These are phyloP conservation scores for Semicossyphus pulcher DNA, from an alignment of 2,113 vertebrate genomes.

Conservation along the genomic window DNA sequence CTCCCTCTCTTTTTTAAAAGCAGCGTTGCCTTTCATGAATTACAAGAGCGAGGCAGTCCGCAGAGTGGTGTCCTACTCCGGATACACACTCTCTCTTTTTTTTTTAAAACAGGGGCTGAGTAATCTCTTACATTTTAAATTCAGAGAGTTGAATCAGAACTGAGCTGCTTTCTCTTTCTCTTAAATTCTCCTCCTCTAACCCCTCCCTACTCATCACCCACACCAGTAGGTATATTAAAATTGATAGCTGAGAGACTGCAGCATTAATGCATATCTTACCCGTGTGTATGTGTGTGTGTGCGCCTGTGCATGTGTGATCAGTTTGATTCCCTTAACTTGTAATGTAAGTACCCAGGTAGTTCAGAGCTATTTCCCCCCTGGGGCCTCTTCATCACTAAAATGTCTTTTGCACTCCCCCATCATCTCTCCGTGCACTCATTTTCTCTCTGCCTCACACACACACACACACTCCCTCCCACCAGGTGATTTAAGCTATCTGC, in stretches of 20 bases:
- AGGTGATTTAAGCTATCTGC: slow-evolving; percentile 71
- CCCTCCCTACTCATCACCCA: background rate
- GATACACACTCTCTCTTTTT: background rate
- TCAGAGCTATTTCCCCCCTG: slow-evolving; percentile 58
- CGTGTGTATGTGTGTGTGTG: background rate
- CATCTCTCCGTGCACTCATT: slow-evolving; percentile 49
- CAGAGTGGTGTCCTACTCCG: slow-evolving; percentile 53
- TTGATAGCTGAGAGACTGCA: slow-evolving; percentile 18
- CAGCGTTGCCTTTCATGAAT: slow-evolving; percentile 62
- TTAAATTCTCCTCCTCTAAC: background rate
- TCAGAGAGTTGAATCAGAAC: slow-evolving; percentile 1
- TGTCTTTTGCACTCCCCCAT: slow-evolving; percentile 63
- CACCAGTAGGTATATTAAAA: slow-evolving; percentile 33
- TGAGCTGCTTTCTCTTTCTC: slow-evolving; percentile 14
- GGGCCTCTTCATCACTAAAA: slow-evolving; percentile 68
- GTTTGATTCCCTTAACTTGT: slow-evolving; percentile 60
- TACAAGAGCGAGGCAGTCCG: slow-evolving; percentile 40
- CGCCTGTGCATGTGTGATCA: slow-evolving; percentile 6
- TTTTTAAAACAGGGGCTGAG: background rate
- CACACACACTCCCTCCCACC: slow-evolving; percentile 49
- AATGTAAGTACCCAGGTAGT: slow-evolving; percentile 68
- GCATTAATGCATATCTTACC: slow-evolving; percentile 14
- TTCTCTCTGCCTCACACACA: slow-evolving; percentile 20
- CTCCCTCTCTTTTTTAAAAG: slow-evolving; percentile 17
- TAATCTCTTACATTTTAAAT: slow-evolving; percentile 30